Percentiles rank a stretch among this genome's conserved stretches.
These are phyloP conservation scores for Folsomia candida DNA, from an alignment of 2,888 invertebrate species.

Conservation along the genomic window DNA sequence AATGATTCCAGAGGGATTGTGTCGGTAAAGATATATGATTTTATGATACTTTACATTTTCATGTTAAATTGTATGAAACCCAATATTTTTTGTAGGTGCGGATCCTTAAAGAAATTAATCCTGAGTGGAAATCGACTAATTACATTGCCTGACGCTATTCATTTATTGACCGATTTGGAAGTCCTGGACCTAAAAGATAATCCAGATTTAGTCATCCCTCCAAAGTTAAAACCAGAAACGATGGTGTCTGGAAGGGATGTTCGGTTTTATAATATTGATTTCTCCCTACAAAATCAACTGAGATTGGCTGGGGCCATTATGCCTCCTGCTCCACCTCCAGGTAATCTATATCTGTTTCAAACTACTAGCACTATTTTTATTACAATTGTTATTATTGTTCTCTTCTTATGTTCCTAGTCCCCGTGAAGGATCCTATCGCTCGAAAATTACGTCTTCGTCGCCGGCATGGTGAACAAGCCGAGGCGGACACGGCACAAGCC, in stretches of 20 bases:
- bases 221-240: constrained; percentile 73
- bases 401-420: constrained; percentile 54
- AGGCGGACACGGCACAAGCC: constrained; percentile 80
- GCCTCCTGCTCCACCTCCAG: constrained; percentile 68
- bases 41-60: too few species aligned
- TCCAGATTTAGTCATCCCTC: constrained; percentile 94
- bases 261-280: constrained; percentile 95
- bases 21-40: too few species aligned
- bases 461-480: constrained; percentile 69
- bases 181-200: constrained; percentile 88
- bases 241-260: constrained; percentile 73
- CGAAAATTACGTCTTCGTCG: constrained; percentile 85
- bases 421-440: constrained; percentile 85
- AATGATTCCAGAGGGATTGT: constrained; percentile 97
- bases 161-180: constrained; percentile 84
- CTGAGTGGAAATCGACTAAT: constrained; percentile 90
- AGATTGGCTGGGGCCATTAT: constrained; percentile 85
- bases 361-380: too few species aligned
- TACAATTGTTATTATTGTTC: background rate
- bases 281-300: constrained; percentile 92
- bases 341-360: constrained; percentile 54
- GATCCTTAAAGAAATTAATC: constrained; percentile 86
- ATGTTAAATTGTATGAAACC: too few species aligned
- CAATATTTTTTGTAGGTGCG: constrained; percentile 67
- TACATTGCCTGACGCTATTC: constrained; percentile 95